Evolutionary conservation across 2,888 invertebrate genomes (phyloP).

Genomic region (Lampropteryx suffumata): DNA sequence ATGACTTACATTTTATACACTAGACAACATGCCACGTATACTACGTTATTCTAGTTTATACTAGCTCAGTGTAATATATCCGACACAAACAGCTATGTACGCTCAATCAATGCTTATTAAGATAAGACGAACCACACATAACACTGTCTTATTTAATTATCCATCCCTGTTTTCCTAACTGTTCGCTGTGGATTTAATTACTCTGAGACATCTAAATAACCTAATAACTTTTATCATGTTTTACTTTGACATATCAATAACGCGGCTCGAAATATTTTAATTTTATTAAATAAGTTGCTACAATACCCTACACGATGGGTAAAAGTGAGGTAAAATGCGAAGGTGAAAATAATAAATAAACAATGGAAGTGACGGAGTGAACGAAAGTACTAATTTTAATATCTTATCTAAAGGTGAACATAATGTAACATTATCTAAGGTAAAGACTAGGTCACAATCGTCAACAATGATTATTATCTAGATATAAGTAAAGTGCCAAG

Average conservation of each 20-base stretch:
- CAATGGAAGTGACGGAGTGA: slow-evolving; percentile 51
- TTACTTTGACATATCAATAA: slow-evolving; percentile 83
- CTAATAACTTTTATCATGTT: slow-evolving; percentile 79
- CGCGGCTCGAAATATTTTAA: slow-evolving; percentile 80
- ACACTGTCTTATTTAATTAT: slow-evolving; percentile 71
- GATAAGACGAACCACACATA: slow-evolving; percentile 77
- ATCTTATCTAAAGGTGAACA: slow-evolving; percentile 61
- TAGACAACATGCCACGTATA: slow-evolving; percentile 52
- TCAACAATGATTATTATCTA: slow-evolving; percentile 73
- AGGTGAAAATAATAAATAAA: slow-evolving; percentile 50
- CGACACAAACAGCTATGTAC: slow-evolving; percentile 74
- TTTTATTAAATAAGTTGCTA: slow-evolving; percentile 73
- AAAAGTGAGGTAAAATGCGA: slow-evolving; percentile 64
- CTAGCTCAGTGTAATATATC: slow-evolving; percentile 65
- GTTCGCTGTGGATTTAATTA: slow-evolving; percentile 75
- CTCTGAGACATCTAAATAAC: slow-evolving; percentile 76
- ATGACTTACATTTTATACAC: slow-evolving; percentile 39
- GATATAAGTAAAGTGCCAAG: slow-evolving; percentile 71
- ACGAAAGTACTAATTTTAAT: slow-evolving; percentile 52
- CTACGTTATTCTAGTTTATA: slow-evolving; percentile 61
- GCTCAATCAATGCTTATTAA: slow-evolving; percentile 79
- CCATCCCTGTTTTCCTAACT: slow-evolving; percentile 82
- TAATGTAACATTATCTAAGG: slow-evolving; percentile 58
- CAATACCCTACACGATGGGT: slow-evolving; percentile 75
- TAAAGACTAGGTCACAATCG: slow-evolving; percentile 70